Conservation (phyloP, 2,797 vertebrate genomes). For the Strix occidentalis region DNA sequence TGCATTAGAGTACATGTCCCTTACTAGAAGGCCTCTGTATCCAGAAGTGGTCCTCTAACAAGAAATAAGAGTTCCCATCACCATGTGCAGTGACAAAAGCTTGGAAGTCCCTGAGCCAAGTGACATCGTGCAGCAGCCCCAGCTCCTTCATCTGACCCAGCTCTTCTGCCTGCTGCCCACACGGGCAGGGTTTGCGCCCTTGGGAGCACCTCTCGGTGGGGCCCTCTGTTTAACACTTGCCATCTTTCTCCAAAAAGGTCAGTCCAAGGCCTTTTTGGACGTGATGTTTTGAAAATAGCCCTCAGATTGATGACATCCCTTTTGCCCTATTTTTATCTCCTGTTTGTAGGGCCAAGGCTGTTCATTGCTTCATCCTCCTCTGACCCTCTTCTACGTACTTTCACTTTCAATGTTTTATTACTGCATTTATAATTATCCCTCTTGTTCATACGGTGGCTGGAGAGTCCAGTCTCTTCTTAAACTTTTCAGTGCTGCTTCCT, state of each 20-base stretch:
- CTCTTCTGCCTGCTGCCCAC: neutral
- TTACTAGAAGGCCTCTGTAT: neutral
- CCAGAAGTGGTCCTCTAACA: neutral
- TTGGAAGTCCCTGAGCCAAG: neutral
- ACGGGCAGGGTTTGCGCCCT: rapidly evolving
- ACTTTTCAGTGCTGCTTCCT: neutral
- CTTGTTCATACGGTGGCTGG: neutral
- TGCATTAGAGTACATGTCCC: neutral
- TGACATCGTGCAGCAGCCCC: neutral
- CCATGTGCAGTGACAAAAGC: neutral
- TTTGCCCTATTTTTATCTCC: conserved; percentile 32
- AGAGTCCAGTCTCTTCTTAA: neutral
- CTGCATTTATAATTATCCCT: neutral
- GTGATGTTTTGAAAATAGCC: neutral
- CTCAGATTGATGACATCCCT: neutral
- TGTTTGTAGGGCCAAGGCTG: neutral
- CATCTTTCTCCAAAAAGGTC: neutral
- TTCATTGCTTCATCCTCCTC: neutral
- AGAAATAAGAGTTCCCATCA: neutral
- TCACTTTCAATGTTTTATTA: neutral
- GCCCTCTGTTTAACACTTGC: neutral
- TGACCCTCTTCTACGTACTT: neutral
- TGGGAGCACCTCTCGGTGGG: neutral
- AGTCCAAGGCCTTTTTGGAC: neutral
- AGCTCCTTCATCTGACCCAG: rapidly evolving